Evolutionary conservation across 2,797 vertebrate species (phyloP), one percentile per base, ranked within the genome.

Genomic region (Scomberomorus guttatus): DNA sequence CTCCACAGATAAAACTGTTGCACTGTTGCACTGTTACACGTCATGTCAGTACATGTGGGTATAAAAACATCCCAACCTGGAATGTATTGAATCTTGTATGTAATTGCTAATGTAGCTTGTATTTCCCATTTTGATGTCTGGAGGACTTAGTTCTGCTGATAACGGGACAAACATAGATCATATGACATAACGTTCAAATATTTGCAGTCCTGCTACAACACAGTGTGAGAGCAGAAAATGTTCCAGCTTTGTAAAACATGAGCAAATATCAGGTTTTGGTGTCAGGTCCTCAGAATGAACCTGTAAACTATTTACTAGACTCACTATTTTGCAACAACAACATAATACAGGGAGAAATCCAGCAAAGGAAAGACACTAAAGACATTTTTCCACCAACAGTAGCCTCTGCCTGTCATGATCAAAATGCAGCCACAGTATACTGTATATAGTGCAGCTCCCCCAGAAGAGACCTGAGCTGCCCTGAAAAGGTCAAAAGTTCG

Each of bases 1-100:
- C 12, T 75, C 59, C 39, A 57, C 48, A 65, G 77, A 87, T 78
- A 81, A 75, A 63, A 34, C 42, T 0, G 13, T 57, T 57, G 15
- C 52, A 29, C 42, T 0, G 13, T 57, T 57, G 15, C 65, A 64
- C 24, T 42, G 13, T 42, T 42, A 42, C 13, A 50, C 46, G 18
- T 20, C 46, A 50, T 18, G 17, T n/a, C n/a, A 69, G 60, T 57
- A 6, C 60, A 72, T 0, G 2, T 1, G 42, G 44, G 37, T 18
- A 8, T 20, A 25, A 50, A 54, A 22, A 77, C 8, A 39, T 7
- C 42, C 25, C 20, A 18, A 34, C n/a, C 13, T 14, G 6, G 29
- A 55, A 65, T 3, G 39, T 44, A 20, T 14, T 2, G 39, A 54
- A 9, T 29, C 15, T 48, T 50, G 6, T 20, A 50, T 20, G 7